Evolutionary conservation across 1,140 invertebrate species (phyloP), one percentile per base, ranked within the genome.

Genomic region (Micrasema minimum): DNA sequence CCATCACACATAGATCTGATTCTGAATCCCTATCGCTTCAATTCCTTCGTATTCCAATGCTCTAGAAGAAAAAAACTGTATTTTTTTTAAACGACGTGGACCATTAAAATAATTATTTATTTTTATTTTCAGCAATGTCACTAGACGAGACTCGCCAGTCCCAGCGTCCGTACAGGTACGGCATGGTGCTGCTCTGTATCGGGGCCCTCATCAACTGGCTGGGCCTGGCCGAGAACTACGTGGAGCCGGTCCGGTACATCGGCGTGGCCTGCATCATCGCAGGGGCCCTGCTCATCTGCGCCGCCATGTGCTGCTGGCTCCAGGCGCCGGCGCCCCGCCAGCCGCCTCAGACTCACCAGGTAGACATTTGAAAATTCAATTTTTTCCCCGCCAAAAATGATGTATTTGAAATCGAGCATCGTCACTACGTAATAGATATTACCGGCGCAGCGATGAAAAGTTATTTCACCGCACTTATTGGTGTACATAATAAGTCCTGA

Each of bases 181-280:
- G 90, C 57, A 90, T 92, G 88, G 89, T 90, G 66, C 80, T 92
- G 69, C 82, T 92, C 22, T 91, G 90, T 77, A 85, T 91, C 35
- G 90, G 91, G n/a, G 91, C 90, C 5, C 83, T 92, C 20, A 90
- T 92, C 77, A 92, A 92, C 81, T 92, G 90, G 90, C 82, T 92
- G 43, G 90, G 90, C 31, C 82, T 92, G 53, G 90, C 90, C 0
- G 90, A 92, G 78, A 89, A 89, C 76, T 90, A 90, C 77, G 87
- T 89, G 20, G 89, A 91, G 76, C 89, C 89, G 0, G 87, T 92
- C 57, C 83, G 90, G 76, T 92, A 92, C 79, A 87, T 92, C 50
- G 90, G 91, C 61, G 90, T 92, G 20, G 90, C 90, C 12, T 90
- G 90, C 79, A 90, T 92, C 74, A 87, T 91, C 2, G 89, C 89